Base-by-base conservation (phyloP, 2,888 invertebrate species). In the Exocentrus adspersus region DNA sequence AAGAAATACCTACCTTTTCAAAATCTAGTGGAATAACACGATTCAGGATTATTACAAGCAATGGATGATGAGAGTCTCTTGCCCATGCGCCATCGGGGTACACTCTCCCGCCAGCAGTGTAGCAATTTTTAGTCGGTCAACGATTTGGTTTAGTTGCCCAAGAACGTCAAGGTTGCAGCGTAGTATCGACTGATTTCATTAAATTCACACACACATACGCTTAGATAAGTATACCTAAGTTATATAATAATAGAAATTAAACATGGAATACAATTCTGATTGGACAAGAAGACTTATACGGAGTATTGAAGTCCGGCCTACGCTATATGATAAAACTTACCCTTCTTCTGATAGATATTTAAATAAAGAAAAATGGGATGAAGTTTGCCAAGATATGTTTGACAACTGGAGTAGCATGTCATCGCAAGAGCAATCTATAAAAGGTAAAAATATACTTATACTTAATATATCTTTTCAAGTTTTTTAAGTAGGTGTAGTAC, bases 91-190 rank as follows among this genome's bases (percentile, higher is more conserved):
- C 37, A 12, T 37, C 24, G 7, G 12, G 10, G n/a, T 37, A 37
- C n/a, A n/a, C 14, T 14, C 12, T 37, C 1, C 1, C 5, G 12
- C 37, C 12, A n/a, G 37, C 3, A 9, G 37, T 14, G 14, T n/a
- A 37, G 37, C 37, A 37, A 37, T 37, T 37, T 37, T 37, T 37
- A n/a, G 37, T 37, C 37, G 37, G 37, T 37, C 37, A 37, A 37
- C 37, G 10, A 14, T 37, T 37, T 37, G 10, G 37, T 37, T 37
- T 37, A 37, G 37, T 37, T 37, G 37, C 4, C 10, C 12, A 14
- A 37, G 37, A 37, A 37, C 12, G 1, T 5, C 24, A 24, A 24
- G 24, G 24, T 24, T 24, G 37, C 37, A 37, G n/a, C 37, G 12
- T 37, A n/a, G 9, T 30, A 37, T 10, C 37, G 12, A 37, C 14